phyloP scores from a whole-genome alignment of 1,140 invertebrate genomes.

The Aphaenogaster ashmeadi region DNA sequence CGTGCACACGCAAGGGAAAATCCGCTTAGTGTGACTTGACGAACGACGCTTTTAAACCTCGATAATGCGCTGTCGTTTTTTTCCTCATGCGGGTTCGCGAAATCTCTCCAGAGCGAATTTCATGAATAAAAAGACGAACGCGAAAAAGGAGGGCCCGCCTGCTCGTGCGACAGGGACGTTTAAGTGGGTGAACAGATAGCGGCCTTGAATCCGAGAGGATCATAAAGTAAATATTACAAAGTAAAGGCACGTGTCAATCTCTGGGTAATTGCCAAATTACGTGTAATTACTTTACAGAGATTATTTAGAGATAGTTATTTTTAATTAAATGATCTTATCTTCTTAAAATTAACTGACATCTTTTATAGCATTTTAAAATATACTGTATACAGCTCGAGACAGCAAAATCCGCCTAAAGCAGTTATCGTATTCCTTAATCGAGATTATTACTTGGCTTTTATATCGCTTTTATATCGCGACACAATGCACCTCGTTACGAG shows the following conservation, averaged over 20 bases:
- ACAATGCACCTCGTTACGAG: slow-evolving; percentile 52
- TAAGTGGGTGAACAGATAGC: slow-evolving; percentile 45
- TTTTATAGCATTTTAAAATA: background rate
- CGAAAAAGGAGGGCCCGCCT: background rate
- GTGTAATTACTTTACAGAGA: background rate
- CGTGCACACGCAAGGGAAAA: slow-evolving; percentile 57
- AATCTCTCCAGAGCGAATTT: slow-evolving; percentile 62
- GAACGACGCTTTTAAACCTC: slow-evolving; percentile 71
- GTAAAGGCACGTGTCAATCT: background rate
- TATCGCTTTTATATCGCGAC: slow-evolving; percentile 41
- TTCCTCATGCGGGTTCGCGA: slow-evolving; percentile 35
- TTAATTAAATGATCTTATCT: background rate
- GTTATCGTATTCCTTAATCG: slow-evolving; percentile 44
- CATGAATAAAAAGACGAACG: slow-evolving; percentile 57
- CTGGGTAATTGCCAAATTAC: background rate
- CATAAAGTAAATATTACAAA: slow-evolving; percentile 11
- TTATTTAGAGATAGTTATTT: background rate
- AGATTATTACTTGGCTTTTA: slow-evolving; percentile 41
- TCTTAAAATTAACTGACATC: background rate
- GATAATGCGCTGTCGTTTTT: slow-evolving; percentile 70
- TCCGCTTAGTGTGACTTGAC: slow-evolving; percentile 69
- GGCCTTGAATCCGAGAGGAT: slow-evolving; percentile 5
- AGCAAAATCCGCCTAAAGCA: background rate
- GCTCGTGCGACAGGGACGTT: slow-evolving; percentile 19
- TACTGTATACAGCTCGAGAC: background rate